Evolutionary conservation across 2,888 invertebrate species (phyloP).

Genomic region (Opisthograptis luteolata): DNA sequence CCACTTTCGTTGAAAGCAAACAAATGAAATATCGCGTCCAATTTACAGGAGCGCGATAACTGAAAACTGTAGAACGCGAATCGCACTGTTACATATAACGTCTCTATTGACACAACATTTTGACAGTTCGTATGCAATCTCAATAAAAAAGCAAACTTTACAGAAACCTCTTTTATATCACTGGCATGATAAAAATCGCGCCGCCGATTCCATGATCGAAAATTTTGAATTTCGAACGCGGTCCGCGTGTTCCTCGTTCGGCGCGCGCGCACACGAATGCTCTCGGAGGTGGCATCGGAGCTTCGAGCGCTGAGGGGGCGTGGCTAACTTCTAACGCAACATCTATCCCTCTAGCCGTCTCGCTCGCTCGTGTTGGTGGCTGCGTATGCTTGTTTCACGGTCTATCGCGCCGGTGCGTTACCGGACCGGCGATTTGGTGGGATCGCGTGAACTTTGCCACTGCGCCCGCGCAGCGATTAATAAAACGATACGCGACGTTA

Average conservation of each 20-base stretch:
- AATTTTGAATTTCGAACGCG: conserved; percentile 53
- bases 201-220: conserved; percentile 62
- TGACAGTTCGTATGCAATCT: conserved; percentile 33
- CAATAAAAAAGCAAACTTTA: conserved; percentile 32
- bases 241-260: conserved; percentile 67
- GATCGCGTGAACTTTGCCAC: conserved; percentile 81
- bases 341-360: conserved; percentile 67
- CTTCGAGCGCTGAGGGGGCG: conserved; percentile 69
- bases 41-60: conserved; percentile 64
- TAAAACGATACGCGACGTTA: conserved; percentile 75
- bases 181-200: conserved; percentile 59
- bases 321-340: conserved; percentile 80
- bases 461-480: conserved; percentile 70
- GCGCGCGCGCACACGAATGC: conserved; percentile 83
- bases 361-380: conserved; percentile 36
- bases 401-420: conserved; percentile 74
- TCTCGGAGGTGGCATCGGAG: conserved; percentile 74
- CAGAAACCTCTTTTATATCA: conserved; percentile 38
- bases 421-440: conserved; percentile 67
- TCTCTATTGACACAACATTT: conserved; percentile 49
- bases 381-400: conserved; percentile 51
- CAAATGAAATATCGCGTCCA: conserved; percentile 53
- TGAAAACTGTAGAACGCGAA: conserved; percentile 68
- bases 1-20: conserved; percentile 74
- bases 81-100: conserved; percentile 51